Conservation (phyloP, 2,888 invertebrate species). For the Eustalomyia histrio region DNA sequence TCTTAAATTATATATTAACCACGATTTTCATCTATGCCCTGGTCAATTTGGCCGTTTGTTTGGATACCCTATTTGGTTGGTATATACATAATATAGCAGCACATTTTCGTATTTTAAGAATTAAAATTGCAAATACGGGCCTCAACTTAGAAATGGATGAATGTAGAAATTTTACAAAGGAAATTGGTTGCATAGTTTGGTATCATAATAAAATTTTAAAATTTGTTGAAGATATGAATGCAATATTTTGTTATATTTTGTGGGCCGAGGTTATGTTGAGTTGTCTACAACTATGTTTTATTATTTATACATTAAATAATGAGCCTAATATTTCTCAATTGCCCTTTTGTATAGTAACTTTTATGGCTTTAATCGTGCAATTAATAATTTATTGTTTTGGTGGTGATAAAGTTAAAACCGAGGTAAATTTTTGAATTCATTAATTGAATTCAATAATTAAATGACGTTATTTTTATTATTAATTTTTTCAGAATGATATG, state of each 20-base stretch:
- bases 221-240: constrained; percentile 53
- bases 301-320: constrained; percentile 57
- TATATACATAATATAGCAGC: constrained; percentile 60
- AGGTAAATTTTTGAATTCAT: constrained; percentile 37
- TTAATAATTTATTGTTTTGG: constrained; percentile 67
- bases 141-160: not conserved
- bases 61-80: constrained; percentile 64
- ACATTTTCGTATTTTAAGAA: constrained; percentile 61
- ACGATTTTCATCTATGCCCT: constrained; percentile 27
- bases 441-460: not conserved
- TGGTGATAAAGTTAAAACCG: constrained; percentile 64
- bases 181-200: constrained; percentile 26
- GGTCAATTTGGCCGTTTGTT: constrained; percentile 35
- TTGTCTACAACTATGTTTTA: constrained; percentile 61
- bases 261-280: constrained; percentile 55
- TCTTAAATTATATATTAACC: constrained; percentile 34
- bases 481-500: constrained; percentile 33
- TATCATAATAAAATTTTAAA: constrained; percentile 50
- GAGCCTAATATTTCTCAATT: constrained; percentile 46
- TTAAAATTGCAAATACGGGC: constrained; percentile 41
- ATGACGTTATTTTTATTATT: not conserved
- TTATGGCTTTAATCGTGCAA: constrained; percentile 49
- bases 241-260: constrained; percentile 57
- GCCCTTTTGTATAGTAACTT: constrained; percentile 42
- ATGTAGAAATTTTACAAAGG: constrained; percentile 13